Percentiles rank a stretch among this genome's conserved stretches.
Conservation (phyloP, 2,888 invertebrate genomes). For the Mythimna albipuncta region DNA sequence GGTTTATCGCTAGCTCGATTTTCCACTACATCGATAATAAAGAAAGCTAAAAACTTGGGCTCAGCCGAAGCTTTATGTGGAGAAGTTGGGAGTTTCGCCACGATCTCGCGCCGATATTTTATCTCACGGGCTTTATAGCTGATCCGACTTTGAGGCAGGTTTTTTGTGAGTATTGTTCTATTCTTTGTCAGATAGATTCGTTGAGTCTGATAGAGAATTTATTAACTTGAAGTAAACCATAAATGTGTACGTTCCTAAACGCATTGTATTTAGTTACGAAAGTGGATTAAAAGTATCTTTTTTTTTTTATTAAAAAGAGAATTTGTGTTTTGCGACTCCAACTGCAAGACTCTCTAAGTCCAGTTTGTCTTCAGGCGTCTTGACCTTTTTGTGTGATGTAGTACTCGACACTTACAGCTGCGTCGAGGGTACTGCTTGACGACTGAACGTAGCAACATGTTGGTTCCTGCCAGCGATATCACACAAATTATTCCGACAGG, state of each 20-base stretch:
- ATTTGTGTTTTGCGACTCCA: too few species aligned
- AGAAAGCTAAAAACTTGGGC: slow-evolving; percentile 66
- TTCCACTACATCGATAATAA: slow-evolving; percentile 67
- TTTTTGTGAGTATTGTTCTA: slow-evolving; percentile 33
- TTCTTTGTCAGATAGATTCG: slow-evolving; percentile 28
- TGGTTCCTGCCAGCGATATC: too few species aligned
- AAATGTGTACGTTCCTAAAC: neutral
- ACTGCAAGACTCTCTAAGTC: too few species aligned
- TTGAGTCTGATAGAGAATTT: slow-evolving; percentile 31
- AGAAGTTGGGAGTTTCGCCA: slow-evolving; percentile 64
- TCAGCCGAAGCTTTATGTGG: slow-evolving; percentile 63
- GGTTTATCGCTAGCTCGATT: slow-evolving; percentile 57
- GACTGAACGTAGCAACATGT: too few species aligned
- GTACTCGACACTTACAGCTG: too few species aligned
- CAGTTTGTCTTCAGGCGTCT: too few species aligned
- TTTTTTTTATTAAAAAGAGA: too few species aligned
- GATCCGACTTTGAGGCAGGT: slow-evolving; percentile 48
- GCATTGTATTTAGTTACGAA: neutral
- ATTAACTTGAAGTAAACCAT: slow-evolving; percentile 8
- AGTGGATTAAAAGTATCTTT: neutral
- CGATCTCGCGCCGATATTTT: slow-evolving; percentile 63
- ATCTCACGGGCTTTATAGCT: slow-evolving; percentile 61
- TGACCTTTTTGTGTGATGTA: too few species aligned
- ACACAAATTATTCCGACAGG: too few species aligned
- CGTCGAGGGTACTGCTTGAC: too few species aligned